Conservation (phyloP, 2,888 invertebrate species). For the Andricus curvator region DNA sequence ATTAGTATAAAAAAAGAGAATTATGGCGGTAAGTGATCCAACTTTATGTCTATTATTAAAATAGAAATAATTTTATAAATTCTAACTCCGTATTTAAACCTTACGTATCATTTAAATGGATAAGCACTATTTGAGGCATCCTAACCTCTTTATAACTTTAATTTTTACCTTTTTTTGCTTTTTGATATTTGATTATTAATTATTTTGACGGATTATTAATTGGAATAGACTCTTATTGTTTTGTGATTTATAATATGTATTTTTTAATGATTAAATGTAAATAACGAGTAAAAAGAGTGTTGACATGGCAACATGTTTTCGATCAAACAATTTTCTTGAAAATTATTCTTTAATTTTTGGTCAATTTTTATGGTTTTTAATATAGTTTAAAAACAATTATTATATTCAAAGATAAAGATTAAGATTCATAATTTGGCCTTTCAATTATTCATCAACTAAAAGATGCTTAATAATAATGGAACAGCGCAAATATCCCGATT, state of each 20-base stretch:
- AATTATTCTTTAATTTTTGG: neutral
- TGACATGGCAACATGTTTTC: slow-evolving; percentile 49
- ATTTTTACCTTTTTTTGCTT: neutral
- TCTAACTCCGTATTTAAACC: neutral
- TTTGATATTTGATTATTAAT: neutral
- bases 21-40: slow-evolving; percentile 54
- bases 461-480: too few species aligned
- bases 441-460: too few species aligned
- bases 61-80: neutral
- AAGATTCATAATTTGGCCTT: neutral
- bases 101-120: neutral
- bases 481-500: too few species aligned
- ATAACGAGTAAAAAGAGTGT: neutral
- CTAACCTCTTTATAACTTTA: neutral
- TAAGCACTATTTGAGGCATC: neutral
- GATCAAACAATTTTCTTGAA: slow-evolving; percentile 45
- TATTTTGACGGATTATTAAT: neutral
- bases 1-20: slow-evolving; percentile 44
- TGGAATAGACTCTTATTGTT: neutral
- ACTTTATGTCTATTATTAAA: neutral
- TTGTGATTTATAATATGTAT: neutral
- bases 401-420: neutral
- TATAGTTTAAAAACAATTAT: too few species aligned
- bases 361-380: neutral
- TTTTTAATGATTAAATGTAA: neutral